Evolutionary conservation across 2,113 vertebrate genomes (phyloP).

Genomic region (Phaethon lepturus): DNA sequence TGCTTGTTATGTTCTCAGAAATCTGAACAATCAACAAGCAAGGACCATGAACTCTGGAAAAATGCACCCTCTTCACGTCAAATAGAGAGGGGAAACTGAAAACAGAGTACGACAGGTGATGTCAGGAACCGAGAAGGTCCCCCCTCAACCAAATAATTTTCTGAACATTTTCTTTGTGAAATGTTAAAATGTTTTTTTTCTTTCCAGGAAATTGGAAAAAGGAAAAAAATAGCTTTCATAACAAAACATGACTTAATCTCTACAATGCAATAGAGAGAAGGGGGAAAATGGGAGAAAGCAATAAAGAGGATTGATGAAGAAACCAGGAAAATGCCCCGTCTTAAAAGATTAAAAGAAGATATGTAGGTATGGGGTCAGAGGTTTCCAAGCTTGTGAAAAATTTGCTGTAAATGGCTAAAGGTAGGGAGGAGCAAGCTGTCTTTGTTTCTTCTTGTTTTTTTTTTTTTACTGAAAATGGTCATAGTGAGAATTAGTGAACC

Average conservation of each 20-base stretch:
- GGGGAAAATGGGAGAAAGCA: background rate
- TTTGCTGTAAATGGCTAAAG: background rate
- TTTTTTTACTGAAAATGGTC: background rate
- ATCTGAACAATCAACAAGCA: background rate
- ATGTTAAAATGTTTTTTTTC: background rate
- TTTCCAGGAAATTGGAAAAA: background rate
- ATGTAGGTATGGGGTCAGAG: background rate
- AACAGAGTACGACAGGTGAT: background rate
- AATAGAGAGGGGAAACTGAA: background rate
- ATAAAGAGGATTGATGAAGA: background rate
- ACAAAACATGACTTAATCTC: background rate
- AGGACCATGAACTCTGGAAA: slow-evolving; percentile 6
- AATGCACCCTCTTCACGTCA: rapidly evolving
- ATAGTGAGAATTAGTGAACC: background rate
- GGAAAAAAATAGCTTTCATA: background rate
- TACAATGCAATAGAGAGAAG: background rate
- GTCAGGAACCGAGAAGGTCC: background rate
- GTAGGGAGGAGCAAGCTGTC: background rate
- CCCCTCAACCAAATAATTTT: background rate
- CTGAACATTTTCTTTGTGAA: background rate
- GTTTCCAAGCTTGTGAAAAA: background rate
- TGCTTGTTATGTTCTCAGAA: slow-evolving; percentile 28
- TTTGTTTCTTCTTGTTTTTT: background rate
- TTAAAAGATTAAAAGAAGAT: background rate
- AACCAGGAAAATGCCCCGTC: background rate